Conservation (phyloP, 2,113 vertebrate species). For the Nothoprocta pentlandii region DNA sequence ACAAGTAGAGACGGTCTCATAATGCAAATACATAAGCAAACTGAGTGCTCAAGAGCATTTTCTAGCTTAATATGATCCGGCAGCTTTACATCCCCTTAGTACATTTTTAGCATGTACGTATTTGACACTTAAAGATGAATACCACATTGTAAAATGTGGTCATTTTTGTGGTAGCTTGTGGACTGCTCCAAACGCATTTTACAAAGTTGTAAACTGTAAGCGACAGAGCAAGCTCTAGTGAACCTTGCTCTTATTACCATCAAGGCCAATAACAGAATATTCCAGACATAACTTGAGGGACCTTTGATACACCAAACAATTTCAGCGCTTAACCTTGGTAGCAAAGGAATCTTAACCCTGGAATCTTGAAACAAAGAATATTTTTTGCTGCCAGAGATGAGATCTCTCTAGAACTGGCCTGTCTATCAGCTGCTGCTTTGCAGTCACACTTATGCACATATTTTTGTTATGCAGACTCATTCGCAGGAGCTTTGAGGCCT, state of each 20-base stretch:
- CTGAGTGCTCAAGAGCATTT: not conserved
- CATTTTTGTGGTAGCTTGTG: not conserved
- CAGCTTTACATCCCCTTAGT: not conserved
- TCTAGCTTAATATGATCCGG: not conserved
- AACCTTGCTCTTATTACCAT: not conserved
- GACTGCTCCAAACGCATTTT: not conserved
- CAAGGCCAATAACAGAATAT: not conserved
- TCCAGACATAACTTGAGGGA: rapidly evolving
- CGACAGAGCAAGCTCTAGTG: rapidly evolving
- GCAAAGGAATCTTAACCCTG: too few species aligned
- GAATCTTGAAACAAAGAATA: not conserved
- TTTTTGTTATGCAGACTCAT: not conserved
- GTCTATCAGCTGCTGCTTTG: rapidly evolving
- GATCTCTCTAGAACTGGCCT: too few species aligned
- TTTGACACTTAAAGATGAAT: not conserved
- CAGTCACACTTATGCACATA: not conserved
- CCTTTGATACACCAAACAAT: not conserved
- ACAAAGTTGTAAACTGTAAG: not conserved
- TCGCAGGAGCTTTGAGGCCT: not conserved
- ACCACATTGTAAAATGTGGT: not conserved
- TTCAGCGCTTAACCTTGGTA: not conserved
- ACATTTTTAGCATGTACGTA: not conserved
- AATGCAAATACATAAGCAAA: not conserved
- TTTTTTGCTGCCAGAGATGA: not conserved
- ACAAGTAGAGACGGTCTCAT: not conserved